These are phyloP conservation scores for Zoanthus gigantus DNA, from an alignment of 92 coral and sea anemone genomes.

Conservation along the genomic window DNA sequence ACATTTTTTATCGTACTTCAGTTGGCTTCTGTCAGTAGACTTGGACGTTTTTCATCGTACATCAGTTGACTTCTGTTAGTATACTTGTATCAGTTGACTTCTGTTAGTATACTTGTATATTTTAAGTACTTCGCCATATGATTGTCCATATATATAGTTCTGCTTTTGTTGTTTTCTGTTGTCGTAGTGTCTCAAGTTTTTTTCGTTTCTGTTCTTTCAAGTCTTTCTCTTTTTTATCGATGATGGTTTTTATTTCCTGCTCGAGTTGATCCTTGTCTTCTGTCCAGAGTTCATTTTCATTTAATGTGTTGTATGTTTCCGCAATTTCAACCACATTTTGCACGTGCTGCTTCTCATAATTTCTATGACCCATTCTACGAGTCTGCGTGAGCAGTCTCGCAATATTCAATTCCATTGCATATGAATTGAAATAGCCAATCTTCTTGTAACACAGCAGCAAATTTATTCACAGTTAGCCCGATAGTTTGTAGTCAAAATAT, in stretches of 20 bases:
- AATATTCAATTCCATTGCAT: conserved; percentile 10
- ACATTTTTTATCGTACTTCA: too few relatives aligned
- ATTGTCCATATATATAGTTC: background rate
- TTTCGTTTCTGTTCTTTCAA: background rate
- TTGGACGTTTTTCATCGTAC: too few relatives aligned
- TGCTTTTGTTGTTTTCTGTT: conserved; percentile 1
- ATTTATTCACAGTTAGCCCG: background rate
- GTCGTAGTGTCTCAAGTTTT: conserved; percentile 35
- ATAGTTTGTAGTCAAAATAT: too few relatives aligned
- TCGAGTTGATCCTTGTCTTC: conserved; percentile 38
- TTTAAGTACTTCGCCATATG: conserved; percentile 18
- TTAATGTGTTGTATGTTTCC: background rate
- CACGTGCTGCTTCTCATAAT: background rate
- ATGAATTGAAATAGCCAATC: background rate
- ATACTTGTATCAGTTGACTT: too few relatives aligned
- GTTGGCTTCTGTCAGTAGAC: too few relatives aligned
- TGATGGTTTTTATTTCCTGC: conserved; percentile 38
- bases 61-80: too few relatives aligned
- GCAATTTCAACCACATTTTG: conserved; percentile 6
- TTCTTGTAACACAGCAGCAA: background rate
- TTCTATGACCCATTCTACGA: background rate
- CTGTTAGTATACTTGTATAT: too few relatives aligned
- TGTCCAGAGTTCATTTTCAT: conserved; percentile 20
- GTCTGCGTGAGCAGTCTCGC: conserved; percentile 35
- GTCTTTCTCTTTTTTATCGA: conserved; percentile 29